phyloP scores from a whole-genome alignment of 30 jellyfish, hydroid and myxozoan genomes.

The Aurelia aurita region DNA sequence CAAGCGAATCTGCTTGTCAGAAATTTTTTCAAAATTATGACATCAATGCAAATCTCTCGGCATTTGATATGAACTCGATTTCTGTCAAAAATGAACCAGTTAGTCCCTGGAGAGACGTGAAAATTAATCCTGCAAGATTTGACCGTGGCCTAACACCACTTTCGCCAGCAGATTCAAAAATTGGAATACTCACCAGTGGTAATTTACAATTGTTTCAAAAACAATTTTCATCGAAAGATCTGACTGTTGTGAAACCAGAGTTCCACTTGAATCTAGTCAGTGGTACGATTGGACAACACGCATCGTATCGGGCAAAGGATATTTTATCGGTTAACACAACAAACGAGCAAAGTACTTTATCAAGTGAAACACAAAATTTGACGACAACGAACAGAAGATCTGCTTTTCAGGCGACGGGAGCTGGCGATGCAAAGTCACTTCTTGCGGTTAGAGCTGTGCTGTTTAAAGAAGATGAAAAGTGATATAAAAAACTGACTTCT shows the following conservation, averaged over 20 bases:
- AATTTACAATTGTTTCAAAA: not conserved
- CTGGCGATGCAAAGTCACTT: constrained; percentile 21
- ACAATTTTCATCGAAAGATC: not conserved
- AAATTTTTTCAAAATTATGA: not conserved
- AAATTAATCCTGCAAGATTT: not conserved
- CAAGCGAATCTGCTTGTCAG: not conserved
- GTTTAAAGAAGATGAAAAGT: not conserved
- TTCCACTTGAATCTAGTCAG: not conserved
- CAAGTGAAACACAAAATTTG: not conserved
- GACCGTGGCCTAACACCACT: constrained; percentile 4
- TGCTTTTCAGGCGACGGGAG: constrained; percentile 15
- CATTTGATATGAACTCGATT: not conserved
- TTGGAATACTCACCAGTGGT: not conserved
- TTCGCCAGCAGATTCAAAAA: not conserved
- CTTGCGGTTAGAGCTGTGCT: constrained; percentile 8
- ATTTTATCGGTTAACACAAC: not conserved
- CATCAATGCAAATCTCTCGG: not conserved
- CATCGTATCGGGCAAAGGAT: not conserved
- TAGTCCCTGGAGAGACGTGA: not conserved
- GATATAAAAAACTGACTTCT: too few species aligned
- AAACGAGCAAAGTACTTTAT: not conserved
- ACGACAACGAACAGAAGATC: not conserved
- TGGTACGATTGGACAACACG: not conserved
- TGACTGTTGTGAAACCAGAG: not conserved
- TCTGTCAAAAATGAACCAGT: too few species aligned